phyloP scores from a whole-genome alignment of 2,113 vertebrate species.

The Tachysurus fulvidraco region DNA sequence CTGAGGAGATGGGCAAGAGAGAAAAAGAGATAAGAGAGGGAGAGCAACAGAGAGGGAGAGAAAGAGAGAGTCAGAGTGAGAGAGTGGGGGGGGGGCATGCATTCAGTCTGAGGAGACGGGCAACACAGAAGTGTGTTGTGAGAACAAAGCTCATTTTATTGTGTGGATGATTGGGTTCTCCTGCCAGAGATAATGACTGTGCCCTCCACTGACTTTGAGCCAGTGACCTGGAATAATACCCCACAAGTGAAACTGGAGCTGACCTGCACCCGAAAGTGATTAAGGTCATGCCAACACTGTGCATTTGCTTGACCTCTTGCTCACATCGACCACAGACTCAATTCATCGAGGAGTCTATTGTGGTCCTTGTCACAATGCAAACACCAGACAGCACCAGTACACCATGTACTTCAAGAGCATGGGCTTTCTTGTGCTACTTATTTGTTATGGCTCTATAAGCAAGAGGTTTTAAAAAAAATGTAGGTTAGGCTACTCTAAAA shows the following conservation, averaged over 20 bases:
- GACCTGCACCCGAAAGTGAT: constrained; percentile 75
- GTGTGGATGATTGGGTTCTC: constrained; percentile 76
- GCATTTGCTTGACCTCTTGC: constrained; percentile 72
- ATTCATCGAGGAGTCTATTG: constrained; percentile 66
- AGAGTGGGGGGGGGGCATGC: background rate
- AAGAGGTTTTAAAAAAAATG: background rate
- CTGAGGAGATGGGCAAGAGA: constrained; percentile 68
- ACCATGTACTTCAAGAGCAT: constrained; percentile 47
- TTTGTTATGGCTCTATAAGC: constrained; percentile 30
- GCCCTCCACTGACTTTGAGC: constrained; percentile 78
- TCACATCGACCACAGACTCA: constrained; percentile 64
- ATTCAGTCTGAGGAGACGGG: constrained; percentile 66
- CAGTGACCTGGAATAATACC: constrained; percentile 78
- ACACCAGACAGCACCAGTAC: constrained; percentile 57
- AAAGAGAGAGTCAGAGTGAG: constrained; percentile 43
- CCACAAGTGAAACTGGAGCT: constrained; percentile 74
- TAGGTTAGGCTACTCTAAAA: constrained; percentile 9
- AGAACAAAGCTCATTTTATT: constrained; percentile 74
- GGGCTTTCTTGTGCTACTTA: background rate
- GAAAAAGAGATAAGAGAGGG: background rate
- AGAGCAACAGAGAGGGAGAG: background rate
- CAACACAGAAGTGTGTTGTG: constrained; percentile 73
- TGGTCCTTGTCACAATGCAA: constrained; percentile 62
- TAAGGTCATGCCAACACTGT: constrained; percentile 73
- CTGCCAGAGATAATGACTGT: constrained; percentile 76